phyloP scores from a whole-genome alignment of 2,113 vertebrate species.

The Eudyptes chrysolophus region DNA sequence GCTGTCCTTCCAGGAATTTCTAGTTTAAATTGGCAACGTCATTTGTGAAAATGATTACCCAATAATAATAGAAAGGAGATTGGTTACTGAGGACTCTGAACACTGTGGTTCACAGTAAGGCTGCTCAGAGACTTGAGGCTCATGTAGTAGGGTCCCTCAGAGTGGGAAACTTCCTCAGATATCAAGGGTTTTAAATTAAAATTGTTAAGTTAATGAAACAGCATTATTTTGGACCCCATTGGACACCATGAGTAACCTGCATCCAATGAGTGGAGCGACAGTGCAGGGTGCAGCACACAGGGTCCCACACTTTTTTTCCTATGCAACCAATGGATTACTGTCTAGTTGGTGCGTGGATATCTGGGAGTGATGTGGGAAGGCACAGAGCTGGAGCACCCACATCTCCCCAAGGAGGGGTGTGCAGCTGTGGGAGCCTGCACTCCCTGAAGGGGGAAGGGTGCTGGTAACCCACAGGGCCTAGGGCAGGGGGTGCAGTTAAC shows the following conservation, averaged over 20 bases:
- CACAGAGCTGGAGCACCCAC: neutral
- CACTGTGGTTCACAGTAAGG: neutral
- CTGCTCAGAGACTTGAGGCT: neutral
- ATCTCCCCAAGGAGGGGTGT: neutral
- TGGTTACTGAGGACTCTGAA: neutral
- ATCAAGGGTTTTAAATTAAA: neutral
- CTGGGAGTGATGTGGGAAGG: neutral
- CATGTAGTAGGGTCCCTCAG: neutral
- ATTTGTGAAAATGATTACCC: neutral
- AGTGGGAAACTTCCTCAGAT: neutral
- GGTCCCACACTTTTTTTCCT: neutral
- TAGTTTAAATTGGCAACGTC: neutral
- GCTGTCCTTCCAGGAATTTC: neutral
- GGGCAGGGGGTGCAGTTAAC: too few relatives aligned
- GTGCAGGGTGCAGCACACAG: accelerated
- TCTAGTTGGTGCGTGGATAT: neutral
- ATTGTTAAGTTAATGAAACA: neutral
- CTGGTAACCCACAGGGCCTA: neutral
- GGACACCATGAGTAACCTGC: neutral
- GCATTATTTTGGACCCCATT: neutral
- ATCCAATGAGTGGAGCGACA: accelerated
- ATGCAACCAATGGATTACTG: accelerated
- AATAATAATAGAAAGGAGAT: neutral
- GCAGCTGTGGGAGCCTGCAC: neutral
- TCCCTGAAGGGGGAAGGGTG: neutral